phyloP scores from a whole-genome alignment of 2,797 vertebrate species.

The Schizopygopsis malacanthus region DNA sequence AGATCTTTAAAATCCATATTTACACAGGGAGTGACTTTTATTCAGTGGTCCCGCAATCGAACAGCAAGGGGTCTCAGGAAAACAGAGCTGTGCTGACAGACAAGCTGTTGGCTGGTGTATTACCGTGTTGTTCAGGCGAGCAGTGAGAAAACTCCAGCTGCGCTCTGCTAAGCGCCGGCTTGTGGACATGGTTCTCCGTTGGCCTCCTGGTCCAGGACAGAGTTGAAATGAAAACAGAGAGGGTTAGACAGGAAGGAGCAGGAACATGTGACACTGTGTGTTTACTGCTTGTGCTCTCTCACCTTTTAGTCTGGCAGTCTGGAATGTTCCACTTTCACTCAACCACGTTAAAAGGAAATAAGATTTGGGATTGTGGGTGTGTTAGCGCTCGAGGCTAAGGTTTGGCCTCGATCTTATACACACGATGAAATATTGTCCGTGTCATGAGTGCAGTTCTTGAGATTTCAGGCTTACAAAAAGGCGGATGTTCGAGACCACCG shows the following conservation, averaged over 20 bases:
- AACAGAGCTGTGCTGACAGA: constrained; percentile 32
- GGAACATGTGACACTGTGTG: constrained; percentile 44
- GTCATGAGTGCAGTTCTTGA: constrained; percentile 35
- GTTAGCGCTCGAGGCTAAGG: constrained; percentile 49
- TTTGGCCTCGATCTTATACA: constrained; percentile 31
- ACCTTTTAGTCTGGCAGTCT: constrained; percentile 55
- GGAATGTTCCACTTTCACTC: constrained; percentile 51
- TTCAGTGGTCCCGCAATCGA: neutral
- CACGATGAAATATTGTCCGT: constrained; percentile 33
- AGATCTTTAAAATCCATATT: constrained; percentile 38
- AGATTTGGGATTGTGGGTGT: constrained; percentile 39
- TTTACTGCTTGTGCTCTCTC: constrained; percentile 52
- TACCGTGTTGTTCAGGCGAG: neutral
- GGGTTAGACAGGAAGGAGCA: constrained; percentile 26
- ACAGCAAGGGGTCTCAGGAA: constrained; percentile 9
- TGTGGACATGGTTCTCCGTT: constrained; percentile 2
- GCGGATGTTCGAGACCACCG: neutral
- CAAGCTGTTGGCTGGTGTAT: neutral
- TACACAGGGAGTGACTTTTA: constrained; percentile 22
- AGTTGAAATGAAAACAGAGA: constrained; percentile 34
- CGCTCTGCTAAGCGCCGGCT: neutral
- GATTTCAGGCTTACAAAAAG: constrained; percentile 27
- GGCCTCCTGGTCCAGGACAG: constrained; percentile 6
- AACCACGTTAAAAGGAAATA: constrained; percentile 47
- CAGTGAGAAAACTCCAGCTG: constrained; percentile 3